Percentiles rank a stretch among this genome's conserved stretches.
Conservation (phyloP, 2,888 invertebrate species). For the Drosophila paramelanica region DNA sequence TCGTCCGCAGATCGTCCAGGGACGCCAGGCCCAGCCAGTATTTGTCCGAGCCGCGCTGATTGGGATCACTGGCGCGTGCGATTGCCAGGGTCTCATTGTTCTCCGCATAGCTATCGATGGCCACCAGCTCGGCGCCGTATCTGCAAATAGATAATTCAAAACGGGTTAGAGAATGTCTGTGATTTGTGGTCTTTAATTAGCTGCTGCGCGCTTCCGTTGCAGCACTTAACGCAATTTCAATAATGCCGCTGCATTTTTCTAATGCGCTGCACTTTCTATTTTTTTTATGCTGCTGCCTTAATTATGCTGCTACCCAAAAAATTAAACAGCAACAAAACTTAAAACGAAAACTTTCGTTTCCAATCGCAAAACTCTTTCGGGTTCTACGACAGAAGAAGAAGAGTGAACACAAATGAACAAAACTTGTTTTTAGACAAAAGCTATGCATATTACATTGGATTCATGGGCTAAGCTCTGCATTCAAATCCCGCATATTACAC, state of each 20-base stretch:
- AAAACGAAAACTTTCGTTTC: constrained; percentile 78
- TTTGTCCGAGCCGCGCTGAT: constrained; percentile 89
- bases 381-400: constrained; percentile 51
- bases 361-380: constrained; percentile 58
- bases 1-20: constrained; percentile 95
- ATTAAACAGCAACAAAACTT: constrained; percentile 20
- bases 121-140: constrained; percentile 97
- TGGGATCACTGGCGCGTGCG: constrained; percentile 88
- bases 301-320: constrained; percentile 63
- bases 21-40: constrained; percentile 97
- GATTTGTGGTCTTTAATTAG: constrained; percentile 38
- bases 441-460: constrained; percentile 17
- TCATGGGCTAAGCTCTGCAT: constrained; percentile 12
- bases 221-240: constrained; percentile 48
- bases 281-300: constrained; percentile 44
- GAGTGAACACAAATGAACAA: constrained; percentile 43
- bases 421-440: constrained; percentile 62
- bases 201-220: constrained; percentile 43
- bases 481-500: constrained; percentile 58
- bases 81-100: constrained; percentile 95
- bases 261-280: constrained; percentile 76
- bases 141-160: constrained; percentile 85
- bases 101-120: constrained; percentile 95
- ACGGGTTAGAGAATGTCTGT: constrained; percentile 23
- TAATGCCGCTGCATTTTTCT: constrained; percentile 61